Base-by-base conservation (phyloP, 1,140 invertebrate genomes). In the Zaprionus tsacasi region DNA sequence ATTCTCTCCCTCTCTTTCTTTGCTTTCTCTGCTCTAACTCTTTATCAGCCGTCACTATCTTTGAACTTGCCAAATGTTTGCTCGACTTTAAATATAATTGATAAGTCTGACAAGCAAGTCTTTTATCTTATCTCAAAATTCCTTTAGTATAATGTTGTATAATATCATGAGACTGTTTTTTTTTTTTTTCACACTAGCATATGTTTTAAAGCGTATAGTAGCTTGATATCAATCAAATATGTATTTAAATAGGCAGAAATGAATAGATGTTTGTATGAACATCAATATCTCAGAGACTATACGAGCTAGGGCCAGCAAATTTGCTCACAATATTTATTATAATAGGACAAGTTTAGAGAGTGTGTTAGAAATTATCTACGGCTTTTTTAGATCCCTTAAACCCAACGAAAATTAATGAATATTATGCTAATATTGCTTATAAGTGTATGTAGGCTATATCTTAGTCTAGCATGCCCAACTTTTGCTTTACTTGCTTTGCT, bases 21-120 rank as follows among this genome's bases (percentile, higher is more conserved):
- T 50, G 1, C 48, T 2, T 8, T 50, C 48, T 50, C 8, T 21
- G n/a, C n/a, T 12, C 50, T 54, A 11, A 13, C 5, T 30, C 5
- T 54, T 30, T 33, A 50, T 50, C 45, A 4, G 15, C 11, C 12
- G 25, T 1, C 10, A 21, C 10, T 50, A 25, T 11, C 45, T 50
- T 10, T 50, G 10, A 21, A 21, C 15, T 50, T 50, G 45, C 45
- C 45, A 50, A 50, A 50, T 50, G 25, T 50, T 50, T 50, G 45
- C 17, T 6, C 3, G 17, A 12, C 21, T 25, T 50, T 50, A 21
- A 50, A 50, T 50, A 25, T 50, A 50, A 50, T 50, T 45, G 40
- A 45, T 45, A 45, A 45, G n/a, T 15, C 40, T 15, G n/a, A 5
- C 45, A 2, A 21, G 45, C 15, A 17, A 6, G 27, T 10, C 10